Percentiles rank a stretch among this genome's conserved stretches.
These are phyloP conservation scores for Lapara coniferarum DNA, from an alignment of 2,888 invertebrate genomes.

Conservation along the genomic window DNA sequence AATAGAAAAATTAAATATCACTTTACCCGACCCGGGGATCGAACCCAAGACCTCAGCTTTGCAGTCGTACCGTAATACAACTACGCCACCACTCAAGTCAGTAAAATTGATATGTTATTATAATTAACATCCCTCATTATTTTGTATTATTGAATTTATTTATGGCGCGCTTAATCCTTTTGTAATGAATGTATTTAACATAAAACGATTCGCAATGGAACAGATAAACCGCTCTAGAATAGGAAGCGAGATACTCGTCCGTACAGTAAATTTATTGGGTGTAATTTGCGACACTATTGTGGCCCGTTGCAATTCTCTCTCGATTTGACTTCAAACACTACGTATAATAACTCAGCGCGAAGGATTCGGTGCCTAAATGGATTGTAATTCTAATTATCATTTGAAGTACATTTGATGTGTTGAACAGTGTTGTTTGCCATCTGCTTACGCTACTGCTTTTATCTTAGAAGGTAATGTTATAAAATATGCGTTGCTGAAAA, in stretches of 20 bases:
- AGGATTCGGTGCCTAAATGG: conserved; percentile 17
- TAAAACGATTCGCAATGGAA: conserved; percentile 24
- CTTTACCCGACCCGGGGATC: too few relatives aligned
- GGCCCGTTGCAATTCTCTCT: conserved; percentile 30
- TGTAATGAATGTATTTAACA: conserved; percentile 26
- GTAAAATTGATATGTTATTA: not conserved
- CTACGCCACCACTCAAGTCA: too few relatives aligned
- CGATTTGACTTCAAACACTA: conserved; percentile 28
- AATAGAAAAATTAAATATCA: too few relatives aligned
- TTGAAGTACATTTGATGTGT: conserved; percentile 2
- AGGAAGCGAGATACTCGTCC: conserved; percentile 34
- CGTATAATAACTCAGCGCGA: conserved; percentile 17
- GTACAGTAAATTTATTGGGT: conserved; percentile 38
- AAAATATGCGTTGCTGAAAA: too few relatives aligned
- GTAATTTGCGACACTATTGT: conserved; percentile 39
- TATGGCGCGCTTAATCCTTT: conserved; percentile 3
- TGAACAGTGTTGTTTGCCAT: too few relatives aligned
- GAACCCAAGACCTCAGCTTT: too few relatives aligned
- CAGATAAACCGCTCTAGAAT: conserved; percentile 29
- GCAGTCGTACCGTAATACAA: too few relatives aligned
- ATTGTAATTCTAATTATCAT: conserved; percentile 11
- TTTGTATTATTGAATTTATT: not conserved
- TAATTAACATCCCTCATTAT: not conserved
- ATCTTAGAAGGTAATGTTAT: too few relatives aligned
- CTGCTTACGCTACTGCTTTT: too few relatives aligned